These are phyloP conservation scores for Selene dorsalis DNA, from an alignment of 2,797 vertebrate species.

Conservation along the genomic window DNA sequence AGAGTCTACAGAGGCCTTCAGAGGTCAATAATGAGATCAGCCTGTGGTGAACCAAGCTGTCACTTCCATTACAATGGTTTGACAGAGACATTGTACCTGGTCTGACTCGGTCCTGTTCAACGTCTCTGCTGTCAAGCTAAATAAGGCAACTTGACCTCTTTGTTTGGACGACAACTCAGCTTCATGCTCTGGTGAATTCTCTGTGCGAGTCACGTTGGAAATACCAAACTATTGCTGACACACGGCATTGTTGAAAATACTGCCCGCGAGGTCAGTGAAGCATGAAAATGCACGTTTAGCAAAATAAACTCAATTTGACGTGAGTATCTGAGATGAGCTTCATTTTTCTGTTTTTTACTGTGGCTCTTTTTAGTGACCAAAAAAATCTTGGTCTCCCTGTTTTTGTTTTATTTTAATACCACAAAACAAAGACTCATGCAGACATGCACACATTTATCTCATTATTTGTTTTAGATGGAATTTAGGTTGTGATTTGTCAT, in stretches of 20 bases:
- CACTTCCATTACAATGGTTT: conserved; percentile 4
- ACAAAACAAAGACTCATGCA: neutral
- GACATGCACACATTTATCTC: neutral
- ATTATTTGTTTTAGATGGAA: neutral
- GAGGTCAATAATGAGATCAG: conserved; percentile 28
- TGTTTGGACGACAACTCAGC: conserved; percentile 48
- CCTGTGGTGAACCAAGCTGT: conserved; percentile 27
- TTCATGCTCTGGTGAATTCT: conserved; percentile 46
- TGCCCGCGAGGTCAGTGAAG: conserved; percentile 23
- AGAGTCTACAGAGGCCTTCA: neutral
- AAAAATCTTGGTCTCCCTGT: neutral
- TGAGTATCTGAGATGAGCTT: neutral
- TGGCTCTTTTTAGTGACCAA: neutral
- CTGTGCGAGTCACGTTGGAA: conserved; percentile 28
- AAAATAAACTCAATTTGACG: conserved; percentile 34
- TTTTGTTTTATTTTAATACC: neutral
- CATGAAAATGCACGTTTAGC: conserved; percentile 28
- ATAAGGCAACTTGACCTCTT: conserved; percentile 54
- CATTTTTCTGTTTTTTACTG: neutral
- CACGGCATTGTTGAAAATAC: conserved; percentile 43
- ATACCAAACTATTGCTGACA: conserved; percentile 45
- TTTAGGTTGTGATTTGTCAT: neutral
- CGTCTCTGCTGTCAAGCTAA: conserved; percentile 53
- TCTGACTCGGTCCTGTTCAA: conserved; percentile 44
- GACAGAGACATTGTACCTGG: conserved; percentile 43